phyloP scores from a whole-genome alignment of 2,888 invertebrate genomes.

The Eumacrocentrus americanus region DNA sequence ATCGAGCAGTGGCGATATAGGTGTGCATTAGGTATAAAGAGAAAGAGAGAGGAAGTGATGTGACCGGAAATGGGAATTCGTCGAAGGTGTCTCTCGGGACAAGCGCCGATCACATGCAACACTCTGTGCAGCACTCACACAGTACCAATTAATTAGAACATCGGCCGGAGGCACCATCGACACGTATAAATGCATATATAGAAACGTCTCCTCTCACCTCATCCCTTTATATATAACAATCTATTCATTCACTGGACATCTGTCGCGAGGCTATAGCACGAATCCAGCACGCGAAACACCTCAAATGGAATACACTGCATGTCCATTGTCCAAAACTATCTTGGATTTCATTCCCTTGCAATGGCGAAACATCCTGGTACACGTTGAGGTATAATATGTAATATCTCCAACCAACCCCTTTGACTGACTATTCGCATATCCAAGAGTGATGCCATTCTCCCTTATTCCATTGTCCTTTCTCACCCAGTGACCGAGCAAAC shows the following conservation, averaged over 20 bases:
- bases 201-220: no score
- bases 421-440: neutral
- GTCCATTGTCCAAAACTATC: slow-evolving; percentile 8
- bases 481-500: slow-evolving; percentile 2
- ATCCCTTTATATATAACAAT: no score
- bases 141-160: slow-evolving; percentile 8
- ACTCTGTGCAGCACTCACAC: neutral
- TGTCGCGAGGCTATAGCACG: no score
- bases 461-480: slow-evolving; percentile 3
- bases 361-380: neutral
- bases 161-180: neutral
- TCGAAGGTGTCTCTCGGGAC: slow-evolving; percentile 22
- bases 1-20: slow-evolving; percentile 19
- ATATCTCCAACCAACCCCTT: neutral
- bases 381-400: neutral
- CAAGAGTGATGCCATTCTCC: neutral
- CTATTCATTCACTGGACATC: no score
- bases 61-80: slow-evolving; percentile 30
- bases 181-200: no score
- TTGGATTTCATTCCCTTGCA: neutral
- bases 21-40: neutral
- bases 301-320: slow-evolving; percentile 7
- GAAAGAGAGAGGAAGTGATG: slow-evolving; percentile 9
- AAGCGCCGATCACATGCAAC: neutral
- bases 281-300: neutral